Percentiles rank a stretch among this genome's conserved stretches.
phyloP scores from a whole-genome alignment of 2,888 invertebrate genomes.

The Drosophila anceps region DNA sequence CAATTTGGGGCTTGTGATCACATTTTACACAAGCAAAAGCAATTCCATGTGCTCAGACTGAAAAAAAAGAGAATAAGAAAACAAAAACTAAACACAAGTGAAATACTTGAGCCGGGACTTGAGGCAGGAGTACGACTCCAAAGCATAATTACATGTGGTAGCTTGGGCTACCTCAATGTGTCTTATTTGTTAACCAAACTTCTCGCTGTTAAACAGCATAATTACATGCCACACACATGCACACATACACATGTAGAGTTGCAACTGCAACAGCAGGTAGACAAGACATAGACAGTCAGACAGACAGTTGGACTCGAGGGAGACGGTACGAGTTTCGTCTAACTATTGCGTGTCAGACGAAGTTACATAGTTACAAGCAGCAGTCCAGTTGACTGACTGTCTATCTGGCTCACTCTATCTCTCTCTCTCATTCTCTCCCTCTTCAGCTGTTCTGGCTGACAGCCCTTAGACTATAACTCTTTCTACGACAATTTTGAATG shows the following conservation, averaged over 20 bases:
- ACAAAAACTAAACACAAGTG: slow-evolving; percentile 5
- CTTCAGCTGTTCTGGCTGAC: slow-evolving; percentile 47
- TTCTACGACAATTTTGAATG: slow-evolving; percentile 60
- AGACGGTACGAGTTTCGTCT: slow-evolving; percentile 47
- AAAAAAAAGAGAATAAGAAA: not conserved
- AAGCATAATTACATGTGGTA: slow-evolving; percentile 49
- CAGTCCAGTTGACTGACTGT: slow-evolving; percentile 56
- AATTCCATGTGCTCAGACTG: slow-evolving; percentile 35
- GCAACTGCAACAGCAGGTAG: slow-evolving; percentile 52
- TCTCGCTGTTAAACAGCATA: slow-evolving; percentile 77
- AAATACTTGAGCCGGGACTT: slow-evolving; percentile 14
- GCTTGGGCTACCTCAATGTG: slow-evolving; percentile 45
- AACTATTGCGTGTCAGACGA: slow-evolving; percentile 76
- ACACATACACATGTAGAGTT: not conserved
- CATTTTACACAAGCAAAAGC: slow-evolving; percentile 24
- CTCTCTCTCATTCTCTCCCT: not conserved
- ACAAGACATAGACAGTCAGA: slow-evolving; percentile 23
- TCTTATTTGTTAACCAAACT: slow-evolving; percentile 73
- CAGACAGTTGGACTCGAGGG: slow-evolving; percentile 21
- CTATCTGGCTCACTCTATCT: not conserved
- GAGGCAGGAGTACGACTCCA: slow-evolving; percentile 10
- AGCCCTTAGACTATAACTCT: slow-evolving; percentile 40
- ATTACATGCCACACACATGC: slow-evolving; percentile 66
- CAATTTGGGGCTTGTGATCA: slow-evolving; percentile 2
- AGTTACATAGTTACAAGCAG: slow-evolving; percentile 42